Evolutionary conservation across 2,888 invertebrate species (phyloP).

Genomic region (Emmelina monodactyla): DNA sequence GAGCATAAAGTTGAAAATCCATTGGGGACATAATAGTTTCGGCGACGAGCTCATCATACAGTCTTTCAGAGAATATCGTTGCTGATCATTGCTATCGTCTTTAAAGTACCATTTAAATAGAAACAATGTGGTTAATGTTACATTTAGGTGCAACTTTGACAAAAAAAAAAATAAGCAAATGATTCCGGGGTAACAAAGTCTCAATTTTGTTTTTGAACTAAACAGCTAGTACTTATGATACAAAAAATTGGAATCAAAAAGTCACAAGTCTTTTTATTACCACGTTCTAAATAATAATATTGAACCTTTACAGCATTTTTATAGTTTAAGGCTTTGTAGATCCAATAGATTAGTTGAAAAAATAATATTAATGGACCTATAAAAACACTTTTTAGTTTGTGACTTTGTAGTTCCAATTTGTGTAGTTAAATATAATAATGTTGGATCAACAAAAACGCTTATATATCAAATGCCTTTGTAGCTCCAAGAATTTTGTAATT

Average conservation of each 20-base stretch:
- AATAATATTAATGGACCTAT: constrained; percentile 5
- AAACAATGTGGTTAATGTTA: constrained; percentile 3
- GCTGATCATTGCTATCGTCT: constrained; percentile 3
- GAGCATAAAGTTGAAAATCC: constrained; percentile 3
- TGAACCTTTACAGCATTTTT: constrained; percentile 4
- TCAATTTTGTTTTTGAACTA: constrained; percentile 9
- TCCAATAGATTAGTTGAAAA: constrained; percentile 4
- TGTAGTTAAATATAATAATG: constrained; percentile 7
- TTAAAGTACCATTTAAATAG: constrained; percentile 1
- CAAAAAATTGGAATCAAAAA: constrained; percentile 8
- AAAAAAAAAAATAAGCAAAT: constrained; percentile 5
- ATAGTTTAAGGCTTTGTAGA: constrained; percentile 9
- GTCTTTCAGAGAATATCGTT: constrained; percentile 2
- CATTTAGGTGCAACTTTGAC: constrained; percentile 5
- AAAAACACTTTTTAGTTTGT: constrained; percentile 1
- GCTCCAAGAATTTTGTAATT: neutral
- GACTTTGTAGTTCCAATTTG: constrained; percentile 11
- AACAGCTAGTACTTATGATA: constrained; percentile 7
- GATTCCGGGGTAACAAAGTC: constrained; percentile 8
- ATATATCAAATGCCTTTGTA: constrained; percentile 3
- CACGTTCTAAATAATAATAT: constrained; percentile 3
- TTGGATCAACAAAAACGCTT: constrained; percentile 9
- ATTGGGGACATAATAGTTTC: constrained; percentile 4
- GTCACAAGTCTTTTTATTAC: constrained; percentile 5
- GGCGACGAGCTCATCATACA: constrained; percentile 4